These are phyloP conservation scores for Gobiocypris rarus DNA, from an alignment of 2,113 vertebrate genomes.

Conservation along the genomic window DNA sequence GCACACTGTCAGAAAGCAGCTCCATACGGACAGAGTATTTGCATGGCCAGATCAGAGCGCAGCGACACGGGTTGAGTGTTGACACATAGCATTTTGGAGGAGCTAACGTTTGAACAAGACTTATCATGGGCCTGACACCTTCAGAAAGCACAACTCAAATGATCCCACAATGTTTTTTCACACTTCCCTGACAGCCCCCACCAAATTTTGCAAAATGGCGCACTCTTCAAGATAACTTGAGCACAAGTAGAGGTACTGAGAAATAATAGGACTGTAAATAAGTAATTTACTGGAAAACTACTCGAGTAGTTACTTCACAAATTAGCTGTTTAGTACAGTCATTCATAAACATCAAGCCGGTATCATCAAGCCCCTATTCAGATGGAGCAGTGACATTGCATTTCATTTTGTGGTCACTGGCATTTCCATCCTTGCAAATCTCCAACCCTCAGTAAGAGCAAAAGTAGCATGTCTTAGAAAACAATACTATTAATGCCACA, in stretches of 20 bases:
- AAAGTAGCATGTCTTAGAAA: background rate
- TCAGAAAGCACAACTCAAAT: constrained; percentile 67
- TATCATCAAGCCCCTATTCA: background rate
- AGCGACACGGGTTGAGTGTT: constrained; percentile 79
- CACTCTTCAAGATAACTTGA: background rate
- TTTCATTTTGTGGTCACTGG: background rate
- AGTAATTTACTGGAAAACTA: background rate
- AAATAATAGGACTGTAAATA: background rate
- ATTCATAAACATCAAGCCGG: background rate
- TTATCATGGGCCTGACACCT: constrained; percentile 84
- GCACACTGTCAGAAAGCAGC: constrained; percentile 42
- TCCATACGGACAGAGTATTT: constrained; percentile 79
- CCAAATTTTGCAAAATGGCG: constrained; percentile 52
- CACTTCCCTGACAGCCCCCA: constrained; percentile 62
- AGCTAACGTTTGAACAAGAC: constrained; percentile 85
- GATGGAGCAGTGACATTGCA: background rate
- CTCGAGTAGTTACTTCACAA: background rate
- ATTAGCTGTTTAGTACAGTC: background rate
- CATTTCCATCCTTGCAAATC: background rate
- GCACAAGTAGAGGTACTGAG: background rate
- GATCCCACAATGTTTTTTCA: constrained; percentile 62
- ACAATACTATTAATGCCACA: background rate
- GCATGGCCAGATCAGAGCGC: constrained; percentile 78
- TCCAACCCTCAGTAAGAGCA: background rate
- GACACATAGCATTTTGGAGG: constrained; percentile 80